Base-by-base conservation (phyloP, 1,140 invertebrate genomes). In the Ooceraea biroi region DNA sequence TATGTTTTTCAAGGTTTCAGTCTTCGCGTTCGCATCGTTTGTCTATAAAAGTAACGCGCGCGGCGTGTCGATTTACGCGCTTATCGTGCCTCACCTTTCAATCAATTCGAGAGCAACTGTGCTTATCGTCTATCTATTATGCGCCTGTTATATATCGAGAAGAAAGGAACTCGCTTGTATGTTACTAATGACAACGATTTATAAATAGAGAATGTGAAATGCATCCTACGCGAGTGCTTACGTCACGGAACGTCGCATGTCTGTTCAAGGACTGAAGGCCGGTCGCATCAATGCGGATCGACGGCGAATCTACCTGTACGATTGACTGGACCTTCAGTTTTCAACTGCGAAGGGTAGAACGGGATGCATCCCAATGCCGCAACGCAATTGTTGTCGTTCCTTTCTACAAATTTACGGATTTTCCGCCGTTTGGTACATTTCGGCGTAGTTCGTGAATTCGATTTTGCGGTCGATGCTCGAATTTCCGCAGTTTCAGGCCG, bases 161-260 rank as follows among this genome's bases (percentile, higher is more conserved):
- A 25, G 19, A 41, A 30, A 36, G n/a, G 60, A n/a, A 65, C 22
- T 52, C 36, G 50, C 57, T 50, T 27, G 30, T 27, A 71, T 44
- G 50, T 55, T 46, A 69, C 65, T 69, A 69, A 71, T 80, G 65
- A 78, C 50, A 78, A 78, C 63, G 50, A 71, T n/a, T 71, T 71
- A 80, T 69, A 80, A 80, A 80, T 80, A 80, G 76, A 80, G 76
- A 71, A 69, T 30, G 65, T 46, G 50, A 80, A 80, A 80, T 69
- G 76, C 50, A 80, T 80, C 63, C 76, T 44, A 78, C 76, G 63
- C 76, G 76, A 71, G 1, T 46, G 76, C 50, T 80, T 80, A 58
- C 76, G 65, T 80, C 76, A 80, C 12, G 76, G 46, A 46, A 69
- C 48, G 36, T 77, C 60, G 46, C 30, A 30, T 36, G 74, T 68